Conservation (phyloP, 37 sponge, comb jelly and placozoan species). For the Spongia lamella region DNA sequence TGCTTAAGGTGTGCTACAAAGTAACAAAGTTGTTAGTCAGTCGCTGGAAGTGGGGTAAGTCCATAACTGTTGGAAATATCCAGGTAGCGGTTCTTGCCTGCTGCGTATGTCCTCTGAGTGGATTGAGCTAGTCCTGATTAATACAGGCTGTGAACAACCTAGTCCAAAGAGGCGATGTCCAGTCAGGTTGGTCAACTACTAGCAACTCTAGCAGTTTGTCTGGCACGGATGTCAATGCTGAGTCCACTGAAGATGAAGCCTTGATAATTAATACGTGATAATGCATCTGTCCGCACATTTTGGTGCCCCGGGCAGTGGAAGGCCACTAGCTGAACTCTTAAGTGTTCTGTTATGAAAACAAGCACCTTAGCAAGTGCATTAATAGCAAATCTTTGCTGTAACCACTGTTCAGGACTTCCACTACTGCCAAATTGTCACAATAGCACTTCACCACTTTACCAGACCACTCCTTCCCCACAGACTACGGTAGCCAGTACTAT, state of each 20-base stretch:
- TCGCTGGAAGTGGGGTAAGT: too few relatives aligned
- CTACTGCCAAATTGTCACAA: slow-evolving; percentile 14
- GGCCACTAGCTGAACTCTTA: too few relatives aligned
- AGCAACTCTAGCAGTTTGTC: slow-evolving; percentile 8
- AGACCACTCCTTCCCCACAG: slow-evolving; percentile 25
- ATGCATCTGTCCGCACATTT: too few relatives aligned
- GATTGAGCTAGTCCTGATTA: neutral
- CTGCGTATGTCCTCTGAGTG: neutral
- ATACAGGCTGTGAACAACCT: too few relatives aligned
- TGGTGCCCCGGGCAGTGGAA: too few relatives aligned
- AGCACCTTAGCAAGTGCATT: slow-evolving; percentile 43
- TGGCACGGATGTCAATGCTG: neutral
- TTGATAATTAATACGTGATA: too few relatives aligned
- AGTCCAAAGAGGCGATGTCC: too few relatives aligned
- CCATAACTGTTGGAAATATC: too few relatives aligned
- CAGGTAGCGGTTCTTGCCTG: too few relatives aligned
- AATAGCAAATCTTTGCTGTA: neutral
- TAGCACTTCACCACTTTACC: neutral
- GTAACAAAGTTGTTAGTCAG: too few relatives aligned
- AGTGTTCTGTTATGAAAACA: neutral
- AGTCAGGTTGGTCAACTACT: neutral
- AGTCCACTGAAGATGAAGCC: neutral
- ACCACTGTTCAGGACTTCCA: slow-evolving; percentile 17
- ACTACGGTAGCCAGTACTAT: too few relatives aligned
- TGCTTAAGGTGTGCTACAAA: too few relatives aligned